A percentile compares a stretch with the other conserved stretches of the same genome.
phyloP scores from a whole-genome alignment of 2,888 invertebrate genomes.

The Drosophila subsilvestris region DNA sequence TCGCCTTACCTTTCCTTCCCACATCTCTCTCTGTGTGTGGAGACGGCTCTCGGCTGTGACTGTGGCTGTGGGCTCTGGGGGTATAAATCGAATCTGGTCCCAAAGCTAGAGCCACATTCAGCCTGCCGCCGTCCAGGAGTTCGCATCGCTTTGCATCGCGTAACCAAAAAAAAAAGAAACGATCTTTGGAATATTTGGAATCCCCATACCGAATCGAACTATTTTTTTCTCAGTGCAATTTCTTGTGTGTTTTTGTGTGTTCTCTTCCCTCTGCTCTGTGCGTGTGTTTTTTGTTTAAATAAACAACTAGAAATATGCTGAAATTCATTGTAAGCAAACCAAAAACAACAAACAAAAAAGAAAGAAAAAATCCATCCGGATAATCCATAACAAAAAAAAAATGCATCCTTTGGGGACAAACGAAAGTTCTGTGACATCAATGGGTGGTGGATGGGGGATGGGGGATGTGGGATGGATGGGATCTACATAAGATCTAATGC shows the following conservation, averaged over 20 bases:
- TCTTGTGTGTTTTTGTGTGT: constrained; percentile 25
- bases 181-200: constrained; percentile 14
- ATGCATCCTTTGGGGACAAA: not conserved
- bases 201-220: not conserved
- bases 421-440: not conserved
- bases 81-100: constrained; percentile 84
- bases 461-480: too few species aligned
- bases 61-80: constrained; percentile 43
- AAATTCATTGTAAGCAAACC: constrained; percentile 82
- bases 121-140: constrained; percentile 75
- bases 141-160: constrained; percentile 48
- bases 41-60: constrained; percentile 4
- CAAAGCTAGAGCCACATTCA: constrained; percentile 81
- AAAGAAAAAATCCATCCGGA: not conserved
- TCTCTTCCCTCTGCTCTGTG: constrained; percentile 4
- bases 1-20: not conserved
- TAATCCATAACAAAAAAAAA: not conserved
- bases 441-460: not conserved
- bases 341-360: constrained; percentile 26
- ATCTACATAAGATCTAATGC: not conserved
- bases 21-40: not conserved
- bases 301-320: constrained; percentile 67
- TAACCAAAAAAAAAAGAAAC: constrained; percentile 10
- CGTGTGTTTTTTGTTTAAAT: constrained; percentile 30
- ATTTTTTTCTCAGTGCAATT: constrained; percentile 19